Conservation (phyloP, 2,888 invertebrate genomes). For the Sepioteuthis lessoniana region DNA sequence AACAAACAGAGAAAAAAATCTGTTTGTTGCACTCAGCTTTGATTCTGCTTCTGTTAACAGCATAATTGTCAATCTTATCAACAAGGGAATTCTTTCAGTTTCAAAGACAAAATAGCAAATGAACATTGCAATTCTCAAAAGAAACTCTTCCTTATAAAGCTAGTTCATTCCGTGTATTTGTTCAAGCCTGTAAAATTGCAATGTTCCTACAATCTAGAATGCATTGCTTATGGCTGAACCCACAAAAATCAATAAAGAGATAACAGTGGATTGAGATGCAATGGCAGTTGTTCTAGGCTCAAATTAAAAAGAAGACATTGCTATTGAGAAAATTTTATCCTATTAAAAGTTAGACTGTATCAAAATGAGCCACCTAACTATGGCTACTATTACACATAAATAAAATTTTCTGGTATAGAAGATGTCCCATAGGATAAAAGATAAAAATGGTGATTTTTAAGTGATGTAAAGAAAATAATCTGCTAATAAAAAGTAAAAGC, state of each 20-base stretch:
- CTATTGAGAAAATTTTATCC: not conserved
- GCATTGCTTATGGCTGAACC: not conserved
- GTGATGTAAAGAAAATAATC: not conserved
- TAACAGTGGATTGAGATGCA: not conserved
- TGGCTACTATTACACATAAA: not conserved
- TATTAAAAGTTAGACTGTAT: not conserved
- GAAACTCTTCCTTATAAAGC: not conserved
- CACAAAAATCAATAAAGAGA: not conserved
- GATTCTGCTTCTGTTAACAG: conserved; percentile 1
- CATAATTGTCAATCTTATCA: conserved; percentile 23
- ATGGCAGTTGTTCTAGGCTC: not conserved
- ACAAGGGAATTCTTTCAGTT: not conserved
- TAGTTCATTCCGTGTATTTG: not conserved
- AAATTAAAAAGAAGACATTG: not conserved
- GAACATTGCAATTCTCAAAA: conserved; percentile 21
- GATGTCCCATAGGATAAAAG: not conserved
- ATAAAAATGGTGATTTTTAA: not conserved
- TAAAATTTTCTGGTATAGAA: no score
- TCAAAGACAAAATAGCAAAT: not conserved
- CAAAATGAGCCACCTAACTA: not conserved
- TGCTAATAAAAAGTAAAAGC: not conserved
- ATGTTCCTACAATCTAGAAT: not conserved
- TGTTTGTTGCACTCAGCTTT: not conserved
- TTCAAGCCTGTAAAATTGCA: not conserved
- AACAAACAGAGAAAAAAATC: conserved; percentile 33